Evolutionary conservation across 37 sponge, comb jelly and placozoan genomes (phyloP).

Genomic region (Crambe crambe): DNA sequence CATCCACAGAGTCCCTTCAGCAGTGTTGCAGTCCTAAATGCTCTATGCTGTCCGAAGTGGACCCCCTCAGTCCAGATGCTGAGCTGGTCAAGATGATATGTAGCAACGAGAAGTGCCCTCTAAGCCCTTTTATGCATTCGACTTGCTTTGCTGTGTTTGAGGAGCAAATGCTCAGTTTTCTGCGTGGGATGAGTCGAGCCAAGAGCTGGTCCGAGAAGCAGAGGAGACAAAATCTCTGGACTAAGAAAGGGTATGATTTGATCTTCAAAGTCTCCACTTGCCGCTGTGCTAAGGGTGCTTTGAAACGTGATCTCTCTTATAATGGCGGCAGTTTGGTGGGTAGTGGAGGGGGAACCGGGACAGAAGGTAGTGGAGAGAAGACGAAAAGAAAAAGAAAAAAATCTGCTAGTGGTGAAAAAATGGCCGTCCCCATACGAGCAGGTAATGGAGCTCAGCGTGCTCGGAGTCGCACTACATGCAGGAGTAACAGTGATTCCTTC

Average conservation of each 20-base stretch:
- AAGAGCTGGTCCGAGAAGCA: constrained; percentile 95
- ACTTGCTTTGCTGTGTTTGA: constrained; percentile 82
- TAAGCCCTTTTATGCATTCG: constrained; percentile 81
- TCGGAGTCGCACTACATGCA: constrained; percentile 14
- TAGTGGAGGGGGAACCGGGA: constrained; percentile 1
- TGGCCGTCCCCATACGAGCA: constrained; percentile 10
- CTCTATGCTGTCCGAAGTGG: constrained; percentile 40
- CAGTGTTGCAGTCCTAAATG: constrained; percentile 71
- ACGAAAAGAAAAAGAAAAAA: constrained; percentile 45
- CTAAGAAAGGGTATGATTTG: constrained; percentile 93
- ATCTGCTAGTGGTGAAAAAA: constrained; percentile 28
- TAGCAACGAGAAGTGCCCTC: constrained; percentile 76
- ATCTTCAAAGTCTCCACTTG: constrained; percentile 78
- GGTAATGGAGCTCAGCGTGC: constrained; percentile 34
- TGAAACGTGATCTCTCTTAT: constrained; percentile 73
- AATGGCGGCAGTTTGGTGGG: neutral
- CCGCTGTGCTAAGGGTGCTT: constrained; percentile 73
- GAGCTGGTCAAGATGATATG: constrained; percentile 78
- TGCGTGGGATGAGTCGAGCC: constrained; percentile 80
- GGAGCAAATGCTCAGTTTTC: constrained; percentile 72
- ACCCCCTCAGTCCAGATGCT: constrained; percentile 16
- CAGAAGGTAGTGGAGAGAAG: constrained; percentile 37
- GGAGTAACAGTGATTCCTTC: constrained; percentile 68
- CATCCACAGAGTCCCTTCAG: constrained; percentile 14
- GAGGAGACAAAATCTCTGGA: constrained; percentile 91